Evolutionary conservation across 1,140 invertebrate species (phyloP), one percentile per base, ranked within the genome.

Genomic region (Drosophila asahinai): DNA sequence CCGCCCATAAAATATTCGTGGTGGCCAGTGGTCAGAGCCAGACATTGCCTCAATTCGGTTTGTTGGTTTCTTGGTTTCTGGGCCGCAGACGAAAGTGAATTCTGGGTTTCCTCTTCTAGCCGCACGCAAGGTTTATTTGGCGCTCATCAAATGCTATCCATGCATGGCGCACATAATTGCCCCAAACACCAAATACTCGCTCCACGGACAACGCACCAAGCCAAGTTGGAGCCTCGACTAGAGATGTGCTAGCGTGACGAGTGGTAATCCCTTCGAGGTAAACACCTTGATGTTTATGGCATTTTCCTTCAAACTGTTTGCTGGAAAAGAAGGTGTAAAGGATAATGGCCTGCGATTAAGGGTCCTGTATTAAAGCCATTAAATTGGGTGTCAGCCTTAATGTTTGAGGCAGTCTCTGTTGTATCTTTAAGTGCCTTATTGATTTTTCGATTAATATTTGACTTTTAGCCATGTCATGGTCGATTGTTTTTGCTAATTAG

Each of bases 31-130:
- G 70, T 49, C 70, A 61, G 54, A 63, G 54, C 36, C 54, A 43
- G 42, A 33, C 30, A 73, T 60, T 63, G 80, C 68, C 68, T 68
- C 80, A 81, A 77, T 81, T 83, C 67, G 70, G 67, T 73, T 73
- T 80, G 67, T 83, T 83, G 81, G 81, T 57, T 57, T 57, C 36
- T 57, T 57, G 54, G 54, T 83, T 83, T 83, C 80, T 83, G 76
- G 81, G 80, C 60, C 81, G 36, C 72, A 71, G 75, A 80, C 59
- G 82, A 84, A 84, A 84, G 81, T 77, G 81, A 84, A 84, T 84
- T 84, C 81, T 77, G 58, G 77, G 77, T 62, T 60, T 51, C 73
- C 61, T 65, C 64, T 72, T 72, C 72, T 59, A 15, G 51, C 74
- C 36, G 67, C 80, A 83, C 75, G 80, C 66, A 74, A 70, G 59